Conservation (phyloP, 2,797 vertebrate species). For the Hippopotamyrus pictus region DNA sequence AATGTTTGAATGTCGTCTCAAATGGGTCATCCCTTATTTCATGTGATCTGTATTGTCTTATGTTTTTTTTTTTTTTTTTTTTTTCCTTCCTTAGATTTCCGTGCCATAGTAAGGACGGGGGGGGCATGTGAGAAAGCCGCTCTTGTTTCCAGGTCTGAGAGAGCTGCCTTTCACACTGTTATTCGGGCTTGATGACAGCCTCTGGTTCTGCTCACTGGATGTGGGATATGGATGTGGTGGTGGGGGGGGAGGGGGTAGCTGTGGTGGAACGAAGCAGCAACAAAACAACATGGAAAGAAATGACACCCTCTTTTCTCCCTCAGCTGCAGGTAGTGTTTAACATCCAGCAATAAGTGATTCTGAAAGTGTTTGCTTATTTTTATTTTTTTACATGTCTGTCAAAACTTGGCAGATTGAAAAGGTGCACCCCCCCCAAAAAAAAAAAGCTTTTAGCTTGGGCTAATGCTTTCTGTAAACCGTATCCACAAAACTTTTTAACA, state of each 20-base stretch:
- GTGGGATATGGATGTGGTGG: too few relatives aligned
- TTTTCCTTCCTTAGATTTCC: not conserved
- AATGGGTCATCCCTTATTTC: not conserved
- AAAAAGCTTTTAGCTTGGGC: not conserved
- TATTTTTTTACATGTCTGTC: too few relatives aligned
- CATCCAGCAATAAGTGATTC: not conserved
- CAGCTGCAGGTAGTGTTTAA: not conserved
- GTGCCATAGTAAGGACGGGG: not conserved
- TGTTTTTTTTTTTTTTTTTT: too few relatives aligned
- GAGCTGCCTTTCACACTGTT: too few relatives aligned
- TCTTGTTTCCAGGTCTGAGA: too few relatives aligned
- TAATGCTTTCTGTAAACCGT: not conserved
- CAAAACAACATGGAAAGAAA: not conserved
- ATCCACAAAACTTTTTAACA: not conserved
- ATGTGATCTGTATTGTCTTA: not conserved
- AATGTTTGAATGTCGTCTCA: not conserved
- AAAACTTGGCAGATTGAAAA: not conserved
- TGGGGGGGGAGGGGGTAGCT: not conserved
- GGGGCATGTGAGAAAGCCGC: too few relatives aligned
- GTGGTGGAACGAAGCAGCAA: not conserved
- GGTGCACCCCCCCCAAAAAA: not conserved
- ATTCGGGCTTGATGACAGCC: too few relatives aligned
- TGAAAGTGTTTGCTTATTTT: not conserved
- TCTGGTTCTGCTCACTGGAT: too few relatives aligned
- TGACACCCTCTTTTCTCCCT: not conserved